Percentiles rank a stretch among this genome's conserved stretches.
Evolutionary conservation across 2,113 vertebrate genomes (phyloP).

Genomic region (Sceloporus tristichus): DNA sequence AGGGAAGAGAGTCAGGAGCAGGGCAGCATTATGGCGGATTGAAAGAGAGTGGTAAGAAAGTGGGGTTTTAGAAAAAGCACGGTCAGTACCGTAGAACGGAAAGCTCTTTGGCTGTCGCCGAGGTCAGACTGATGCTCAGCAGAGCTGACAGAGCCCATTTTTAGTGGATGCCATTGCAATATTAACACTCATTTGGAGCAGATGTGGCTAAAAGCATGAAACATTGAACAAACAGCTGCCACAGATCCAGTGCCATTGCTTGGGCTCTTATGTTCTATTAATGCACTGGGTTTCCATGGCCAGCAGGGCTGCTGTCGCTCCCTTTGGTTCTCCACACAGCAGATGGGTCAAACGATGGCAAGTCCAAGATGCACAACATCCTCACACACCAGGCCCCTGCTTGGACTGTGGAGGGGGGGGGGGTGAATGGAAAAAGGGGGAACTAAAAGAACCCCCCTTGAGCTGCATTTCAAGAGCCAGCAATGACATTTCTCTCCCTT

Average conservation of each 20-base stretch:
- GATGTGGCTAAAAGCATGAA: constrained; percentile 98
- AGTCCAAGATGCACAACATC: neutral
- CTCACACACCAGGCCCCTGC: neutral
- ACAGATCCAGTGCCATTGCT: constrained; percentile 88
- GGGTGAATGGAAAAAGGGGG: neutral
- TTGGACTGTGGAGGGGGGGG: neutral
- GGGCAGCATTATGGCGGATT: constrained; percentile 7
- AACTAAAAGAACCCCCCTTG: neutral
- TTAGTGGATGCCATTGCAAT: constrained; percentile 91
- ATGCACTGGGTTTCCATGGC: constrained; percentile 68
- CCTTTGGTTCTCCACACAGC: constrained; percentile 54
- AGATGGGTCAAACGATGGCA: constrained; percentile 60
- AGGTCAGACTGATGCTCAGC: constrained; percentile 90
- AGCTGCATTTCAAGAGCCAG: neutral
- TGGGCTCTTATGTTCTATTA: constrained; percentile 85
- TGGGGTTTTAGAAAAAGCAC: neutral
- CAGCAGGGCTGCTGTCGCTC: constrained; percentile 66
- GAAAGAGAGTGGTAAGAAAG: constrained; percentile 35
- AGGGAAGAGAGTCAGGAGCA: neutral
- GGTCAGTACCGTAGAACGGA: constrained; percentile 63
- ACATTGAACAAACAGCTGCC: constrained; percentile 99
- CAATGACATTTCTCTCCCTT: neutral
- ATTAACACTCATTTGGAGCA: constrained; percentile 98
- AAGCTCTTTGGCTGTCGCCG: constrained; percentile 79
- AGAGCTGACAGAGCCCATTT: constrained; percentile 92